phyloP scores from a whole-genome alignment of 2,113 vertebrate species.

The Actenoides lindsayi region DNA sequence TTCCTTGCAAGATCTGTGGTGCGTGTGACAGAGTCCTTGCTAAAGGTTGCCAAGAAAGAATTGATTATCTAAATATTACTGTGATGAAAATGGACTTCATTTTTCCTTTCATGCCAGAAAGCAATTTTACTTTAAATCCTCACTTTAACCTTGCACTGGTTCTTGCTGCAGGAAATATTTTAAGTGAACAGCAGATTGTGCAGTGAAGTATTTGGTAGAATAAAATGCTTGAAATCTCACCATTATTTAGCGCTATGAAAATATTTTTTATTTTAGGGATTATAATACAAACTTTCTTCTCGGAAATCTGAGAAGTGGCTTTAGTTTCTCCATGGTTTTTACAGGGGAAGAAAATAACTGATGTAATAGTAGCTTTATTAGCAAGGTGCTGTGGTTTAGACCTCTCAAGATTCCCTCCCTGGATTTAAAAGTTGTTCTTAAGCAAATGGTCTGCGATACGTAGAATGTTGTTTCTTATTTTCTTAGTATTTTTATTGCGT shows the following conservation, averaged over 20 bases:
- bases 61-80: constrained; percentile 9
- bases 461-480: constrained; percentile 31
- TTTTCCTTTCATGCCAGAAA: neutral
- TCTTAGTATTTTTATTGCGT: neutral
- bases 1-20: neutral
- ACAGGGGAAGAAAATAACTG: neutral
- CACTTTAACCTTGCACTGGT: neutral
- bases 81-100: neutral
- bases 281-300: neutral
- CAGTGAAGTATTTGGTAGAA: neutral
- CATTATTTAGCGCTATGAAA: neutral
- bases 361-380: neutral
- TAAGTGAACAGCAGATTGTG: neutral
- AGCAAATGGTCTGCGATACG: neutral
- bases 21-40: neutral
- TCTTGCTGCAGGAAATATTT: constrained; percentile 12
- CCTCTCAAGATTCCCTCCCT: neutral
- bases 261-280: neutral
- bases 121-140: neutral
- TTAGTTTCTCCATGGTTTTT: neutral
- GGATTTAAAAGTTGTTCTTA: neutral
- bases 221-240: neutral
- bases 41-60: neutral
- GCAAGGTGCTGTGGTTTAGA: neutral
- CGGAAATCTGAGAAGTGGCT: neutral